These are phyloP conservation scores for Amphiura filiformis DNA, from an alignment of 35 echinoderm and acorn worm genomes.

Conservation along the genomic window DNA sequence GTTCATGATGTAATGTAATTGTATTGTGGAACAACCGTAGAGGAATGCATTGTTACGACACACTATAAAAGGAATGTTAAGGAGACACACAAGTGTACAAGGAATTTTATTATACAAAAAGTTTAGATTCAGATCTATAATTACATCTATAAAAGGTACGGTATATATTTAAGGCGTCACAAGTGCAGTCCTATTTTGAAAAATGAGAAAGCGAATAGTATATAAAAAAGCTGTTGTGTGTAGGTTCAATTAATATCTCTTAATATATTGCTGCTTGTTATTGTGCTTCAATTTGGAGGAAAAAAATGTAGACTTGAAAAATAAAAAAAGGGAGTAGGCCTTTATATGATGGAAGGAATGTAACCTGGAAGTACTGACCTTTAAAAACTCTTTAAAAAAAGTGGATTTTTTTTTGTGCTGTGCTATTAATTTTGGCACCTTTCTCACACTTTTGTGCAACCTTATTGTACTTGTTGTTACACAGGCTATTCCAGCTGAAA, in stretches of 20 bases:
- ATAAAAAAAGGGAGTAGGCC: too few relatives aligned
- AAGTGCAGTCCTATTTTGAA: not conserved
- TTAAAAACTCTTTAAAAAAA: too few relatives aligned
- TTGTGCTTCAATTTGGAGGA: not conserved
- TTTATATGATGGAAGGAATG: too few relatives aligned
- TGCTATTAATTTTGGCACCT: too few relatives aligned
- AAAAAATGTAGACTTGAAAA: too few relatives aligned
- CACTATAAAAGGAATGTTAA: not conserved
- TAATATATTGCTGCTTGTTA: conserved; percentile 6
- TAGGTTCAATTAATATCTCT: not conserved
- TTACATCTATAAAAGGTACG: not conserved
- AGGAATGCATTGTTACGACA: not conserved
- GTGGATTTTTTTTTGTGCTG: too few relatives aligned
- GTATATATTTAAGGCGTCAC: conserved; percentile 8
- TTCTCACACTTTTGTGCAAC: too few relatives aligned
- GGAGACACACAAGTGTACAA: not conserved
- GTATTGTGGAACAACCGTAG: not conserved
- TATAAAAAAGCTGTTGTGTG: not conserved
- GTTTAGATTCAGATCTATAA: not conserved
- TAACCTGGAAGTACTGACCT: too few relatives aligned
- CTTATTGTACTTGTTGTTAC: too few relatives aligned
- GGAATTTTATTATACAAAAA: not conserved
- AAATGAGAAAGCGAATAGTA: not conserved
- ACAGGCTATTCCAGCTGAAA: too few relatives aligned
- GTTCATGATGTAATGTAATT: not conserved